These are phyloP conservation scores for Burhinus oedicnemus DNA, from an alignment of 2,113 vertebrate species.

Conservation along the genomic window DNA sequence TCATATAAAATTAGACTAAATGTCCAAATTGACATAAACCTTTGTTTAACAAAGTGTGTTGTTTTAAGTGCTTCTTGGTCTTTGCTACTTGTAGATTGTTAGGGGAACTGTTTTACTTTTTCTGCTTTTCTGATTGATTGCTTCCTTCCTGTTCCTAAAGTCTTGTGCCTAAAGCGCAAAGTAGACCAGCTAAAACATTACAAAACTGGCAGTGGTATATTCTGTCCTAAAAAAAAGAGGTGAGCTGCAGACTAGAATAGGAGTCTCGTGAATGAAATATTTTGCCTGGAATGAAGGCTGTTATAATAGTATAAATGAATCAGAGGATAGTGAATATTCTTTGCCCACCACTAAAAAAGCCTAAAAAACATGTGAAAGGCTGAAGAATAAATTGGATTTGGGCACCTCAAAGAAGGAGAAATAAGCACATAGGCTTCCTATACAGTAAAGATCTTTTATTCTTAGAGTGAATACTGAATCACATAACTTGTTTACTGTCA, in stretches of 20 bases:
- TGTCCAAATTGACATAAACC: background rate
- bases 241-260: background rate
- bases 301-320: background rate
- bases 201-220: background rate
- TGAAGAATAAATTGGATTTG: background rate
- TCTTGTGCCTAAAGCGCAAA: background rate
- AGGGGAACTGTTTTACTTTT: background rate
- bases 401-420: background rate
- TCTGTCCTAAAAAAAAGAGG: background rate
- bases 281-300: background rate
- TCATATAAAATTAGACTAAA: background rate
- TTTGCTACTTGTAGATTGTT: background rate
- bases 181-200: background rate
- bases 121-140: conserved; percentile 6
- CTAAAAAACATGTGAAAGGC: background rate
- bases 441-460: background rate
- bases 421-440: background rate
- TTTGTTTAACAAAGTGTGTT: background rate
- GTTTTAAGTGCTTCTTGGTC: background rate
- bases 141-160: background rate
- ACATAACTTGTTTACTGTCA: background rate
- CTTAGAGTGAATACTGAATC: background rate
- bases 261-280: background rate
- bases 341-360: background rate
- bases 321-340: background rate